Conservation (phyloP, 2,888 invertebrate species). For the Himalopsyche japonica region DNA sequence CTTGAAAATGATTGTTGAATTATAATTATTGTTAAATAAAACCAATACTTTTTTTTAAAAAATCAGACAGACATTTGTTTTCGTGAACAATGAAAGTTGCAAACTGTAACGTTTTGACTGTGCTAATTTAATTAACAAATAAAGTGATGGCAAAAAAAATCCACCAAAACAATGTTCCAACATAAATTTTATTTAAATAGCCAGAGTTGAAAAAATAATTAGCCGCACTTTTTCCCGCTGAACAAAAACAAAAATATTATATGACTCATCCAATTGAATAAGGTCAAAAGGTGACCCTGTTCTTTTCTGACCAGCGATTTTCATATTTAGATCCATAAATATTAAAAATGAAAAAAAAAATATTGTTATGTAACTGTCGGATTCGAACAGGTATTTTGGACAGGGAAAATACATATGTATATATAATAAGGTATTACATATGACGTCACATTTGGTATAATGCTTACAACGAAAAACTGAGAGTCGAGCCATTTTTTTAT, state of each 20-base stretch:
- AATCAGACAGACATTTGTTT: too few species aligned
- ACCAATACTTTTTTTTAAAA: too few species aligned
- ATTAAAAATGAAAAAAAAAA: background rate
- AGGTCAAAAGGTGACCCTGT: slow-evolving; percentile 1
- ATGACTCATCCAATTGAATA: background rate
- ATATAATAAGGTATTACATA: too few species aligned
- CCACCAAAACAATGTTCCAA: slow-evolving; percentile 13
- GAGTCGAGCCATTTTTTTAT: too few species aligned
- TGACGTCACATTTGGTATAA: too few species aligned
- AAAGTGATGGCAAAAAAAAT: background rate
- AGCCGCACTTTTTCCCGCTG: background rate
- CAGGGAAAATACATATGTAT: too few species aligned
- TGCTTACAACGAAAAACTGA: too few species aligned
- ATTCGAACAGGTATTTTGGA: background rate
- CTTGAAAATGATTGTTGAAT: too few species aligned
- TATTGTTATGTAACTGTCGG: background rate
- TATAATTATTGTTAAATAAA: too few species aligned
- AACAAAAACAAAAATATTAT: background rate
- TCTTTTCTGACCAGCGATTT: background rate
- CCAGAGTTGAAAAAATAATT: background rate
- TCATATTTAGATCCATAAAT: background rate
- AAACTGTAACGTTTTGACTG: background rate
- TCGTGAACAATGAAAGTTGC: too few species aligned
- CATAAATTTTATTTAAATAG: background rate
- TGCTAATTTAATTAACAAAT: background rate